Base-by-base conservation (phyloP, 1,140 invertebrate species). In the Drosophila novamexicana region DNA sequence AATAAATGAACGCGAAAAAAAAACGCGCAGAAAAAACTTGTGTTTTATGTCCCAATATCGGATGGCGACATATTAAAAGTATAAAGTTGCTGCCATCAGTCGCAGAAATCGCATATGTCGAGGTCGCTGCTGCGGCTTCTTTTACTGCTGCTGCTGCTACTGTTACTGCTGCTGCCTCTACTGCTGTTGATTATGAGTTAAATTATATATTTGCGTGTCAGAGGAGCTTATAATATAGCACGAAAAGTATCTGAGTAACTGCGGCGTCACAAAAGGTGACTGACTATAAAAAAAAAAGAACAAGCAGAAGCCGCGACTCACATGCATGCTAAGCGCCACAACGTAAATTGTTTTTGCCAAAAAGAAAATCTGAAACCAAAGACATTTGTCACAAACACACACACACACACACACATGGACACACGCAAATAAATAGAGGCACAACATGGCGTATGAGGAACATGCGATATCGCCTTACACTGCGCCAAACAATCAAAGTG, bases 131-230 rank as follows among this genome's bases (percentile, higher is more conserved):
- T 54, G 53, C 32, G 53, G 47, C 49, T 73, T 14, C 14, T 14
- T 14, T 14, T 14, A 14, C 14, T 14, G 14, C 32, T 59, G 47
- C 49, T 73, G 49, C 16, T 29, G 0, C 22, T 22, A 22, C 18
- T 0, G 14, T 14, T 14, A 14, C 14, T 22, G 22, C 22, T 22
- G 22, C 22, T 45, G 44, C 56, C 66, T 36, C 40, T 65, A 58
- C 74, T 70, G 64, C 75, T 66, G 71, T 76, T 79, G 83, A 83
- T 86, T 89, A 89, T 84, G 85, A 81, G 80, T 80, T 77, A 89
- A 89, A 89, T 89, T 89, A 89, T 88, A 88, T 89, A 81, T 88
- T 88, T 88, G 84, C 84, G 84, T 88, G 84, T 80, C 84, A 66
- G 79, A 50, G 45, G 66, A 49, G 64, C 81, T 81, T 84, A 70